Evolutionary conservation across 2,888 invertebrate genomes (phyloP), one percentile per base, ranked within the genome.

Genomic region (Blastobasis adustella): DNA sequence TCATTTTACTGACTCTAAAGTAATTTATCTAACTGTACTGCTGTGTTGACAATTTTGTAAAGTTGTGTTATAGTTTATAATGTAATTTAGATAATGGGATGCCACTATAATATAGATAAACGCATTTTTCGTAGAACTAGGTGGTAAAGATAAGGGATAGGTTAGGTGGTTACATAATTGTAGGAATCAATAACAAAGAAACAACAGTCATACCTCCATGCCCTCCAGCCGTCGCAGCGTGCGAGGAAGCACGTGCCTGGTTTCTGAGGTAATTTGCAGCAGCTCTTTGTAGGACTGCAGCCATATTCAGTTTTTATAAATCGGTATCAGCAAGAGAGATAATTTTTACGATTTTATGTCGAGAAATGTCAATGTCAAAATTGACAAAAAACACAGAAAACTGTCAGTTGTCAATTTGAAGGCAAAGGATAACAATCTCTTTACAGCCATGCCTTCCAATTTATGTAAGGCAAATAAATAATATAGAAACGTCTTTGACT

Each of bases 81-180:
- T 23, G 23, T 23, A 23, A 23, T 23, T 23, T 23, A 23, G 23
- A 23, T n/a, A n/a, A n/a, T 23, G 23, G 3, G 23, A 23, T 23
- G 23, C 23, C 23, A 23, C 3, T 23, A 23, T 23, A 23, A 23
- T 23, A 23, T 23, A 23, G 3, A 23, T 23, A 23, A 23, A 23
- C 23, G 23, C 23, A 23, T 23, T 23, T 23, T 23, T 23, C 23
- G 23, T 23, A 23, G 23, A 23, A 23, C 23, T 23, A 23, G 39
- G 49, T 50, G 54, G 45, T 50, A 47, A 8, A 66, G 76, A 76
- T 76, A 76, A 77, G 56, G n/a, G 42, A 54, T 74, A 81, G 84
- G 84, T 82, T 86, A 86, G 61, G 66, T 70, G 72, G 68, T 87
- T 87, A 87, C 84, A 86, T 86, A 87, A 87, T 79, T 73, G 67